Conservation (phyloP, 2,888 invertebrate genomes). For the Drosophila trichaetosa region DNA sequence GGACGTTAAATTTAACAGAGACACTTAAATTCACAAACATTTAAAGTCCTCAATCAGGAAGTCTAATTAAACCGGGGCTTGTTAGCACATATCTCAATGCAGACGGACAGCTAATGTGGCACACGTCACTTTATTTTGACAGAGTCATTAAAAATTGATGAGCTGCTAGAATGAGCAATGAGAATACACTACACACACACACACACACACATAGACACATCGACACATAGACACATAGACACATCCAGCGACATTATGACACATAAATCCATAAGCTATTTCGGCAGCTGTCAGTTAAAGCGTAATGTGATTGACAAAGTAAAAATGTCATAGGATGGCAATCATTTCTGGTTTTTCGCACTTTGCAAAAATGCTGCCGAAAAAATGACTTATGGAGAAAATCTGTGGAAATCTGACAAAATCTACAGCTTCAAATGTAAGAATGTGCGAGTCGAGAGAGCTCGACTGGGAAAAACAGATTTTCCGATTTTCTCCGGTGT, state of each 20-base stretch:
- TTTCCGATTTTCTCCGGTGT: background rate
- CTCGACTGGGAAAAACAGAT: background rate
- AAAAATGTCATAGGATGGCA: slow-evolving; percentile 20
- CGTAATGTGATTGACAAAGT: slow-evolving; percentile 24
- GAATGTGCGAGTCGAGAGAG: background rate
- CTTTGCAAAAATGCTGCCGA: background rate
- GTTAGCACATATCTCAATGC: slow-evolving; percentile 37
- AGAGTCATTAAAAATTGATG: slow-evolving; percentile 63
- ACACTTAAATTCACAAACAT: slow-evolving; percentile 18
- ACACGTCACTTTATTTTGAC: slow-evolving; percentile 58
- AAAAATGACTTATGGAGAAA: background rate
- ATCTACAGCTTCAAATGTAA: background rate
- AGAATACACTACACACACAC: slow-evolving; percentile 14
- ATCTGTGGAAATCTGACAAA: background rate
- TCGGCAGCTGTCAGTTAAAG: slow-evolving; percentile 42
- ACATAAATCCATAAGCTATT: slow-evolving; percentile 34
- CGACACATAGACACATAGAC: background rate
- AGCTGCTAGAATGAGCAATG: slow-evolving; percentile 43
- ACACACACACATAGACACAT: background rate
- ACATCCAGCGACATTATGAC: slow-evolving; percentile 27
- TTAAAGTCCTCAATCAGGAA: slow-evolving; percentile 1
- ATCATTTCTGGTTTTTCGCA: slow-evolving; percentile 2
- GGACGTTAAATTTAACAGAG: slow-evolving; percentile 53
- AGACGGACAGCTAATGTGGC: slow-evolving; percentile 36
- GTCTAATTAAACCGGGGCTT: slow-evolving; percentile 59